Evolutionary conservation across 1,140 invertebrate species (phyloP), one percentile per base, ranked within the genome.

Genomic region (Charaxes varanes): DNA sequence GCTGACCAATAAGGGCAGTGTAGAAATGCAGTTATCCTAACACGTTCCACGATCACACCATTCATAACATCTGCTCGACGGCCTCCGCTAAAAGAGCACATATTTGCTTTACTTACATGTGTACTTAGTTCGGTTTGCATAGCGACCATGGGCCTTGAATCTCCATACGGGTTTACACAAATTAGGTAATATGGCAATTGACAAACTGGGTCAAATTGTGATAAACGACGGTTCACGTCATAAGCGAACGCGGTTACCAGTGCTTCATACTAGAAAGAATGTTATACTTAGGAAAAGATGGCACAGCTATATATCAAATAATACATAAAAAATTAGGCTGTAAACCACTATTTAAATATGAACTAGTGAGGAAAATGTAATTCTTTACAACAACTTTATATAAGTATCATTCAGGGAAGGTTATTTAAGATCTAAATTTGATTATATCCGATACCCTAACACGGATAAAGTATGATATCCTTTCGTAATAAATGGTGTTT

Each of bases 131-230:
- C 15, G 19, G 24, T 26, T 16, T 31, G 41, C 30, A 28, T 22
- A 31, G 31, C 26, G 41, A 36, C 1, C 28, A 16, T 8, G 43
- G 26, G 49, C 65, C 69, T 67, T 73, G 61, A 19, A 17, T 22
- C 34, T 47, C 43, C 68, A 72, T 70, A 64, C 65, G 67, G 58
- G 68, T 63, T 73, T 67, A 69, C 48, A 79, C 69, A 70, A 76
- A 72, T 76, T 76, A 70, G 71, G 69, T 68, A 74, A 78, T 64
- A 55, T 51, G 52, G 52, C 63, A 69, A 72, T 73, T 72, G 63
- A 58, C 53, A 38, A 70, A 56, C 44, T 68, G 53, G 71, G 70
- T 71, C 66, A 56, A 59, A 70, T 62, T 62, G 42, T 58, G 44
- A 19, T 33, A 6, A 28, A 16, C 27, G 10, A 4, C 24, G 40